Evolutionary conservation across 2,113 vertebrate species (phyloP).

Genomic region (Embiotoca jacksoni): DNA sequence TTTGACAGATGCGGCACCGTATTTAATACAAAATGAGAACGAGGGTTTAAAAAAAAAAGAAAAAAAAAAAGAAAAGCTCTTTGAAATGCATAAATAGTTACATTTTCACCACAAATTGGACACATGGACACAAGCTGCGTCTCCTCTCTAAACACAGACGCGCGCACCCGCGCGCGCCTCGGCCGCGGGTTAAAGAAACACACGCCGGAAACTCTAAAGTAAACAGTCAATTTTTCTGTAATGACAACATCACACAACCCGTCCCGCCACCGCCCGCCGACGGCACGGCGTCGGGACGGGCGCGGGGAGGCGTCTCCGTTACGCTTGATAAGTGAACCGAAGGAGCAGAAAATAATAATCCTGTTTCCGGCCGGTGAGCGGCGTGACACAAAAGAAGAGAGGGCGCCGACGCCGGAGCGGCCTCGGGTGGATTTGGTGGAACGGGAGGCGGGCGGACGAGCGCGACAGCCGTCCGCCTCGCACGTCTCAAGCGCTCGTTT

Average conservation of each 20-base stretch:
- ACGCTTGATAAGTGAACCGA: constrained; percentile 17
- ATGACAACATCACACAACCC: constrained; percentile 14
- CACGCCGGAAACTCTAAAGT: not conserved
- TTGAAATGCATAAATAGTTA: constrained; percentile 11
- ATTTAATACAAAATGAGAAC: not conserved
- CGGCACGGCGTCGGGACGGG: constrained; percentile 23
- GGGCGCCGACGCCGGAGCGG: not conserved
- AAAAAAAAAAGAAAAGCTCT: not conserved
- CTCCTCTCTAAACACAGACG: not conserved
- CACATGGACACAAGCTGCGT: constrained; percentile 9
- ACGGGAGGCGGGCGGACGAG: not conserved
- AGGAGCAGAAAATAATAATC: constrained; percentile 50
- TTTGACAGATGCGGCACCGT: not conserved
- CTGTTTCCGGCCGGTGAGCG: constrained; percentile 8
- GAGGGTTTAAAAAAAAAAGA: not conserved
- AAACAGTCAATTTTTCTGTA: constrained; percentile 2
- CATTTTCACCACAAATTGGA: not conserved
- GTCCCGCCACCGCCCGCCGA: not conserved
- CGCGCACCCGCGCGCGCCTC: not conserved
- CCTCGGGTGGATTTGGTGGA: constrained; percentile 18
- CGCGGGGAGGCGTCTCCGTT: constrained; percentile 36
- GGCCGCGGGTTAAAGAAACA: constrained; percentile 27
- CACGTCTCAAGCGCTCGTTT: too few species aligned
- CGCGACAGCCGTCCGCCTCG: too few species aligned
- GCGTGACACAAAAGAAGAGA: constrained; percentile 4